Conservation (phyloP, 2,797 vertebrate genomes). For the Limosa lapponica region DNA sequence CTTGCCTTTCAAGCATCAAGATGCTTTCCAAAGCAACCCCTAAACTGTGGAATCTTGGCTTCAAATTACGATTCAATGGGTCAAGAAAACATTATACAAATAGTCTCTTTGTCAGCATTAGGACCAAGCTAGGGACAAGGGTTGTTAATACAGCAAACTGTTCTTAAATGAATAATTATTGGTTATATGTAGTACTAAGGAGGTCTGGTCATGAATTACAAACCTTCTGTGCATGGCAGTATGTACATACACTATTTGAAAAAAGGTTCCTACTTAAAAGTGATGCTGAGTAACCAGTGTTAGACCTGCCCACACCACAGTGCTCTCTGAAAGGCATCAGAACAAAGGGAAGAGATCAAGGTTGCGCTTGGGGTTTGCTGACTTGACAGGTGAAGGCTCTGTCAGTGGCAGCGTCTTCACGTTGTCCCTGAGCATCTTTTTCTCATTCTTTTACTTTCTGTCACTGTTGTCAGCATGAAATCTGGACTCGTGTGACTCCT, state of each 20-base stretch:
- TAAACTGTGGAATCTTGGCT: not conserved
- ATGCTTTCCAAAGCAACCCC: not conserved
- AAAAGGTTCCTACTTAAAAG: not conserved
- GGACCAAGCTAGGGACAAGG: not conserved
- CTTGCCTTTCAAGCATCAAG: not conserved
- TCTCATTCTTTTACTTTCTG: not conserved
- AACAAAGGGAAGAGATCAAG: not conserved
- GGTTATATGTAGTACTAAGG: not conserved
- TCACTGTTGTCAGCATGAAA: accelerated
- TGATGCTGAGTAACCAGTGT: not conserved
- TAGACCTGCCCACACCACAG: not conserved
- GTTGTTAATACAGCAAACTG: not conserved
- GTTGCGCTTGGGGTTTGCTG: not conserved
- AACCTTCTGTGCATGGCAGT: not conserved
- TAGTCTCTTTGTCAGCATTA: accelerated
- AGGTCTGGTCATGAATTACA: not conserved
- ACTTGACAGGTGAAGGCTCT: not conserved
- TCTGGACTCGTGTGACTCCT: not conserved
- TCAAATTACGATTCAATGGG: not conserved
- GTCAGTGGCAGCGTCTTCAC: not conserved
- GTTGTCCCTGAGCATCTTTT: not conserved
- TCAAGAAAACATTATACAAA: not conserved
- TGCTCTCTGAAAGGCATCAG: not conserved
- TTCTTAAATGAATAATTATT: not conserved
- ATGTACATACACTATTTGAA: not conserved